phyloP scores from a whole-genome alignment of 30 jellyfish, hydroid and myxozoan species.

The Aurelia aurita region DNA sequence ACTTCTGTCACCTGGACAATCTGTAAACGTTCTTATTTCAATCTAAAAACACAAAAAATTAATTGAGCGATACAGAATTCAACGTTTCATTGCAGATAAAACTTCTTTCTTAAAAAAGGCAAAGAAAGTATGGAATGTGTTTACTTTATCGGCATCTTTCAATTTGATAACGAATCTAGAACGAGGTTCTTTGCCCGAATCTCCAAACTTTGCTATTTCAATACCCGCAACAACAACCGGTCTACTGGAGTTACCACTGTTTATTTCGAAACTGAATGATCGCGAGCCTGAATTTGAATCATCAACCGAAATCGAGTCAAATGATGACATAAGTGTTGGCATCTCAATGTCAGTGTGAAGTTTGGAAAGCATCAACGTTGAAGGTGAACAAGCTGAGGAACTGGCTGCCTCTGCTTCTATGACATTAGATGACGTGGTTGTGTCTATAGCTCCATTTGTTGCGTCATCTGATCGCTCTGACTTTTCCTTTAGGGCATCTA shows the following conservation, averaged over 20 bases:
- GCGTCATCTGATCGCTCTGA: no score
- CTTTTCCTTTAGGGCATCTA: no score
- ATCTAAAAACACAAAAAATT: no score
- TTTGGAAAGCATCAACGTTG: no score
- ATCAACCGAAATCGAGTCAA: conserved; percentile 10
- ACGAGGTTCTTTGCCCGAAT: neutral
- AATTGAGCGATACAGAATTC: neutral
- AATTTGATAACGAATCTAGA: conserved; percentile 43
- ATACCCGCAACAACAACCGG: conserved; percentile 28
- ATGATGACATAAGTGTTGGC: neutral
- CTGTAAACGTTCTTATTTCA: neutral
- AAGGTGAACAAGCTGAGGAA: neutral
- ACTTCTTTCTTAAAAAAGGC: conserved; percentile 84
- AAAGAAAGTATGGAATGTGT: conserved; percentile 76
- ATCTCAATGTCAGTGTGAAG: neutral
- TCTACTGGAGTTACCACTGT: neutral
- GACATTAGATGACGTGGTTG: no score
- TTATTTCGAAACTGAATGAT: neutral
- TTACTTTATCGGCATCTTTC: conserved; percentile 40
- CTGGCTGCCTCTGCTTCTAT: no score
- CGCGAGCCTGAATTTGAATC: neutral
- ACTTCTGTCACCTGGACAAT: neutral
- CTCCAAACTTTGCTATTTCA: neutral
- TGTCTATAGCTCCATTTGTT: no score
- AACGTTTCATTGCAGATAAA: conserved; percentile 36